phyloP scores from a whole-genome alignment of 2,888 invertebrate genomes.

The Hecatera dysodea region DNA sequence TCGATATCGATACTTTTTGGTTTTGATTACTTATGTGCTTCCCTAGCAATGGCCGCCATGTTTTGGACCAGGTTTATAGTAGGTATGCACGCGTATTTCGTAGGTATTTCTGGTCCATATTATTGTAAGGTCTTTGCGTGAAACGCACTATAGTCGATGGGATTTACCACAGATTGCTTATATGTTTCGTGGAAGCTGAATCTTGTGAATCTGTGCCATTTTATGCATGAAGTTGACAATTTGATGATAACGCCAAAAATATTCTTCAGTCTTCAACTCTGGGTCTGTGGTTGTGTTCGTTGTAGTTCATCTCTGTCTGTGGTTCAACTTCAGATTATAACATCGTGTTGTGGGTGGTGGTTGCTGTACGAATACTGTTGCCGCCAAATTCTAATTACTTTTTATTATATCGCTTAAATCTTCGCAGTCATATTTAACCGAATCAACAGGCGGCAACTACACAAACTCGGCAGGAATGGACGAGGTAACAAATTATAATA shows the following conservation, averaged over 20 bases:
- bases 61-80: too few species aligned
- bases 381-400: constrained; percentile 23
- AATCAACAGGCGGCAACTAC: constrained; percentile 19
- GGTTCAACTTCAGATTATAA: constrained; percentile 19
- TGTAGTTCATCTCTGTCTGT: background rate
- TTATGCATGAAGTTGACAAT: background rate
- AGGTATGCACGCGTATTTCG: too few species aligned
- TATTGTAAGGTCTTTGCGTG: too few species aligned
- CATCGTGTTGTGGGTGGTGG: constrained; percentile 25
- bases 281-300: background rate
- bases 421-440: constrained; percentile 44
- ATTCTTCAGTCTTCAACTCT: constrained; percentile 6
- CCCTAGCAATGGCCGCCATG: too few species aligned
- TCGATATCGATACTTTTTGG: too few species aligned
- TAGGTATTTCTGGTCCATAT: too few species aligned
- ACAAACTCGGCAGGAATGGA: constrained; percentile 9
- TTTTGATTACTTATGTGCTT: too few species aligned
- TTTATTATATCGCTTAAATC: constrained; percentile 14
- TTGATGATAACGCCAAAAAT: constrained; percentile 27
- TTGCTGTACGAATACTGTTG: constrained; percentile 6
- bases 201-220: constrained; percentile 31
- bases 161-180: background rate
- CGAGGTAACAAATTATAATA: constrained; percentile 48
- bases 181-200: background rate
- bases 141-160: background rate